Conservation (phyloP, 1,140 invertebrate genomes). For the Frieseomelitta varia region DNA sequence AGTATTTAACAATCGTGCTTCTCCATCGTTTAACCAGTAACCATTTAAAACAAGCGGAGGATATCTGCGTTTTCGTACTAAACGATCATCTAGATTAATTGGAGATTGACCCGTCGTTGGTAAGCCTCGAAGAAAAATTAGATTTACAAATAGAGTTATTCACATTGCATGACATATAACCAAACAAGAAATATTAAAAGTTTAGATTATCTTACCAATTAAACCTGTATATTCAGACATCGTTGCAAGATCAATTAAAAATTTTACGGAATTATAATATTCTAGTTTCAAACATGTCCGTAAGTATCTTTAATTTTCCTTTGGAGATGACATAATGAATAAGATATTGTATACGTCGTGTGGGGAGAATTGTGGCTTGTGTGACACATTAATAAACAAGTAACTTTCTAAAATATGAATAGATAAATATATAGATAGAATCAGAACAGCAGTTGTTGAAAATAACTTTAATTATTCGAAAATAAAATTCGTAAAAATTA, state of each 20-base stretch:
- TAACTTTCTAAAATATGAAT: background rate
- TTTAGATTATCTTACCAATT: slow-evolving; percentile 24
- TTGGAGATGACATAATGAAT: background rate
- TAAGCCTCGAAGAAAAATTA: slow-evolving; percentile 44
- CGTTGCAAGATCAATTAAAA: background rate
- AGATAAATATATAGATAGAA: too few species aligned
- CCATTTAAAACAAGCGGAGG: slow-evolving; percentile 65
- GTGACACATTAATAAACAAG: slow-evolving; percentile 7
- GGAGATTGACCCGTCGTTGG: slow-evolving; percentile 66
- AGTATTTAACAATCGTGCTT: slow-evolving; percentile 76
- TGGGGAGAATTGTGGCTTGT: background rate
- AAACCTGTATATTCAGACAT: slow-evolving; percentile 36
- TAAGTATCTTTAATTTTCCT: slow-evolving; percentile 16
- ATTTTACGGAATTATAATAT: background rate
- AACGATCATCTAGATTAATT: slow-evolving; percentile 65
- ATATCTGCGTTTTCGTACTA: slow-evolving; percentile 50
- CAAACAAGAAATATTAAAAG: background rate
- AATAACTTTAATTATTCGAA: too few species aligned
- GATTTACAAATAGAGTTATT: background rate
- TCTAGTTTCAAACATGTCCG: background rate
- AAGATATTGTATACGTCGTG: background rate
- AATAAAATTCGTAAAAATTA: too few species aligned
- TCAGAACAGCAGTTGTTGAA: too few species aligned
- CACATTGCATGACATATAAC: background rate
- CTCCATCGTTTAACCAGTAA: slow-evolving; percentile 76